Conservation (phyloP, 2,797 vertebrate genomes). For the Falco cherrug region DNA sequence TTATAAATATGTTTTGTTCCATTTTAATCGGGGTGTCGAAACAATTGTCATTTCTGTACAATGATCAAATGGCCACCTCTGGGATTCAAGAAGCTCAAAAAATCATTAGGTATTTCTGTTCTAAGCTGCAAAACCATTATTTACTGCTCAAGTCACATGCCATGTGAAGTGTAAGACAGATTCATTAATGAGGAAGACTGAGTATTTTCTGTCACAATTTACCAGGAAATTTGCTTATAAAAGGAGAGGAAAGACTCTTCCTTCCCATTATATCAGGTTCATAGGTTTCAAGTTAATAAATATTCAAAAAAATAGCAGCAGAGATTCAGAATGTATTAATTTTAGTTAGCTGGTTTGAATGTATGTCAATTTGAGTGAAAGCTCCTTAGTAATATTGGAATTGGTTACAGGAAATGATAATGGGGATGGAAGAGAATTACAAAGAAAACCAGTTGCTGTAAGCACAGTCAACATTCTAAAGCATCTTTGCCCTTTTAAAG, state of each 20-base stretch:
- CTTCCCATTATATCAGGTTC: conserved; percentile 21
- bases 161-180: neutral
- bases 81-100: conserved; percentile 51
- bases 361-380: conserved; percentile 59
- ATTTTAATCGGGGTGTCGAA: conserved; percentile 21
- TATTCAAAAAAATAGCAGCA: conserved; percentile 7
- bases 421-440: conserved; percentile 3
- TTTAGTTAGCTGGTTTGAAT: conserved; percentile 59
- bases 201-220: conserved; percentile 43
- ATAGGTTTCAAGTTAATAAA: conserved; percentile 53
- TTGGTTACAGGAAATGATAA: conserved; percentile 8
- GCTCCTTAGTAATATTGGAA: conserved; percentile 34
- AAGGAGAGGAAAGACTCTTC: conserved; percentile 23
- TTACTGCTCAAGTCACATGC: conserved; percentile 19
- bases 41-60: conserved; percentile 37
- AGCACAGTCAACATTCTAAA: conserved; percentile 6
- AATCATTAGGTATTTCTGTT: conserved; percentile 58
- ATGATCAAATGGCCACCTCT: conserved; percentile 32
- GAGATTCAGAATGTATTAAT: conserved; percentile 37
- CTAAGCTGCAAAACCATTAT: conserved; percentile 16
- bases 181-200: conserved; percentile 40
- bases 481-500: neutral
- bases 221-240: conserved; percentile 40
- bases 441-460: neutral
- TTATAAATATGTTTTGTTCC: conserved; percentile 55